phyloP scores from a whole-genome alignment of 2,797 vertebrate species.

The Hybognathus amarus region DNA sequence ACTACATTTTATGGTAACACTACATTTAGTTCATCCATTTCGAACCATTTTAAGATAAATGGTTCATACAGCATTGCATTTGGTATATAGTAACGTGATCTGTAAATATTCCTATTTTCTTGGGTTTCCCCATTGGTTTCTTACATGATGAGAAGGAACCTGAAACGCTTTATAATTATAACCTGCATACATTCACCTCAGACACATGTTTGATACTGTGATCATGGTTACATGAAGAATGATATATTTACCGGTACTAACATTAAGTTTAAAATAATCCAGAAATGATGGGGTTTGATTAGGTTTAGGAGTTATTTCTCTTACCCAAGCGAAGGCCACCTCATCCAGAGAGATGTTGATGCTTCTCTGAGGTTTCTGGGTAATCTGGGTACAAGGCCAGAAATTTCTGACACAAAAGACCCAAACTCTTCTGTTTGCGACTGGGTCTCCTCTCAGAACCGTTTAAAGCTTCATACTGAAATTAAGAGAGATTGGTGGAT shows the following conservation, averaged over 20 bases:
- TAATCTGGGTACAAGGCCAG: constrained; percentile 90
- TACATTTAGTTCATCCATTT: background rate
- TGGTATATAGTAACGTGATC: background rate
- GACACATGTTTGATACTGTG: background rate
- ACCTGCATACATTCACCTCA: background rate
- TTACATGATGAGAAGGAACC: background rate
- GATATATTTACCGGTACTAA: background rate
- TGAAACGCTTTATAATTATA: background rate
- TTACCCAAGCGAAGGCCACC: constrained; percentile 91
- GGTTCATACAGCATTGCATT: background rate
- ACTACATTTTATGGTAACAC: background rate
- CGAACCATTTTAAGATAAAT: background rate
- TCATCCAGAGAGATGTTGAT: constrained; percentile 93
- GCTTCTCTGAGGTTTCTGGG: constrained; percentile 81
- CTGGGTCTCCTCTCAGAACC: constrained; percentile 90
- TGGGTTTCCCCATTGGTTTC: accelerated
- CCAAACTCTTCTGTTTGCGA: constrained; percentile 96
- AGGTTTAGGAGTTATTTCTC: constrained; percentile 56
- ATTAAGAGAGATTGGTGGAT: background rate
- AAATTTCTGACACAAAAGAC: constrained; percentile 93
- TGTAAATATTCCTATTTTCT: background rate
- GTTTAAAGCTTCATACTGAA: constrained; percentile 78
- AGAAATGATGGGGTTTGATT: background rate
- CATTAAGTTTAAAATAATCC: background rate
- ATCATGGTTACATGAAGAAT: background rate